Evolutionary conservation across 2,888 invertebrate species (phyloP).

Genomic region (Boloria selene): DNA sequence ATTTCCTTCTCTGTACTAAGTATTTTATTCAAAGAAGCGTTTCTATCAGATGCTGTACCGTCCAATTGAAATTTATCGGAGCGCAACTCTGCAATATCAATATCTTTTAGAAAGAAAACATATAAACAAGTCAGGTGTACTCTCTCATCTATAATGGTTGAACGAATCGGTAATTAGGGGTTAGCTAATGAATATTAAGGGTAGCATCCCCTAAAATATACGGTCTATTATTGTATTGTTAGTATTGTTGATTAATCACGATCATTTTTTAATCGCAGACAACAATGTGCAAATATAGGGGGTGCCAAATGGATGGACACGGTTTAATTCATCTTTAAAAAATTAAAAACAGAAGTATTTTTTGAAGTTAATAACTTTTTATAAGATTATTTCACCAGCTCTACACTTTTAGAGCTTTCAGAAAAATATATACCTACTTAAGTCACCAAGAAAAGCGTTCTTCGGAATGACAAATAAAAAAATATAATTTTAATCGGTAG

Average conservation of each 20-base stretch:
- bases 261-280: conserved; percentile 63
- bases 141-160: conserved; percentile 65
- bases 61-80: conserved; percentile 61
- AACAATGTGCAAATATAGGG: conserved; percentile 46
- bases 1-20: background rate
- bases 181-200: conserved; percentile 78
- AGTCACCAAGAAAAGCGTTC: too few relatives aligned
- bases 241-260: conserved; percentile 65
- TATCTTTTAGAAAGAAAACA: conserved; percentile 62
- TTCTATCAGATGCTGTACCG: conserved; percentile 54
- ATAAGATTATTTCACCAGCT: conserved; percentile 20
- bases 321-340: background rate
- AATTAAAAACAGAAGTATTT: conserved; percentile 3
- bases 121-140: conserved; percentile 73
- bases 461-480: too few relatives aligned
- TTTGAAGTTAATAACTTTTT: background rate
- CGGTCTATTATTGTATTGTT: conserved; percentile 50
- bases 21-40: conserved; percentile 17
- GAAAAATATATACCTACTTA: too few relatives aligned
- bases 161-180: conserved; percentile 72
- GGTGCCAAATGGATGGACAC: conserved; percentile 35
- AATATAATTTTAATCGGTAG: too few relatives aligned
- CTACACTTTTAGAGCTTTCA: too few relatives aligned
- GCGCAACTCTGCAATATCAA: conserved; percentile 69
- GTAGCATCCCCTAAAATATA: conserved; percentile 60